phyloP scores from a whole-genome alignment of 2,797 vertebrate species.

The Austrolebias charrua region DNA sequence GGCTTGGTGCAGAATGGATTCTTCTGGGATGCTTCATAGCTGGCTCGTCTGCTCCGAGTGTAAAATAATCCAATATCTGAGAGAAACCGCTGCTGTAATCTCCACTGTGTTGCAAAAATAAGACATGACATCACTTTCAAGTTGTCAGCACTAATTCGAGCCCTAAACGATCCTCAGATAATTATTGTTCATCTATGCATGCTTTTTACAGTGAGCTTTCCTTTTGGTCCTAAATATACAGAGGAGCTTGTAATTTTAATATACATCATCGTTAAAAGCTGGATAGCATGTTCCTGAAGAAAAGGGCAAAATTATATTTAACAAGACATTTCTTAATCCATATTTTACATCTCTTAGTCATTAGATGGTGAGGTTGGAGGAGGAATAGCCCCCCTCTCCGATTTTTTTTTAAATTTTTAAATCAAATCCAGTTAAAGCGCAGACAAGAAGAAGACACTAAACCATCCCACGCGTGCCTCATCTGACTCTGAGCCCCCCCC shows the following conservation, averaged over 20 bases:
- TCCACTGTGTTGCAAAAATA: constrained; percentile 43
- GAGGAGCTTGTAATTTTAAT: constrained; percentile 22
- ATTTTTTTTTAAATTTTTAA: too few species aligned
- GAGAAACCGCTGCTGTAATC: constrained; percentile 53
- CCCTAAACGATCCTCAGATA: constrained; percentile 46
- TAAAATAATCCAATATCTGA: constrained; percentile 60
- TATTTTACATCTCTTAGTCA: constrained; percentile 67
- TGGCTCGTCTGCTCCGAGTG: constrained; percentile 45
- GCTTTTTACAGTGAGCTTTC: constrained; percentile 20
- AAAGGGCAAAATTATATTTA: constrained; percentile 47
- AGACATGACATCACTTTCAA: constrained; percentile 62
- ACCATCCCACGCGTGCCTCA: constrained; percentile 66
- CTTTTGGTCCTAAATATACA: constrained; percentile 14
- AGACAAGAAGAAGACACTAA: constrained; percentile 79
- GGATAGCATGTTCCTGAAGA: constrained; percentile 50
- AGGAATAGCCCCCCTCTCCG: constrained; percentile 58
- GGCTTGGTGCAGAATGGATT: constrained; percentile 11
- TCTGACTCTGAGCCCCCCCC: constrained; percentile 62
- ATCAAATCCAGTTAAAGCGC: constrained; percentile 82
- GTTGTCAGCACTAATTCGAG: constrained; percentile 48
- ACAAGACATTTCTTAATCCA: constrained; percentile 68
- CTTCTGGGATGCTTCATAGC: constrained; percentile 34
- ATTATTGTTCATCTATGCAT: constrained; percentile 27
- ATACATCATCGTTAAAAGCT: constrained; percentile 38
- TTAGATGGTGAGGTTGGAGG: constrained; percentile 67